Conservation (phyloP, 2,888 invertebrate genomes). For the Tenthredo distinguenda region DNA sequence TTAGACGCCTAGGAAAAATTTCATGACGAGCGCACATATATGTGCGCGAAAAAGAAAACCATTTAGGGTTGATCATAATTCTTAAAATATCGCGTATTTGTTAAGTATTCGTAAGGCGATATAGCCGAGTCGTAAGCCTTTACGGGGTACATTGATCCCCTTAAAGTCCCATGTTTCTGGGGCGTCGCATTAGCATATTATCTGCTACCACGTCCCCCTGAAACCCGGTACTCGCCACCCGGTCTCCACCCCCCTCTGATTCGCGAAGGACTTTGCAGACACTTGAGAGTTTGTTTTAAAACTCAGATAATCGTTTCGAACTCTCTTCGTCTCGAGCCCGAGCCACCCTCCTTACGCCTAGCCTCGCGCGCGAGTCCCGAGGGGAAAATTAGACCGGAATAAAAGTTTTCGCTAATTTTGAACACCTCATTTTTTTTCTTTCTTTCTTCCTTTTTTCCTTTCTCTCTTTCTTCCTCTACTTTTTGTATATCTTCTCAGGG, state of each 20-base stretch:
- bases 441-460: no score
- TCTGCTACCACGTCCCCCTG: slow-evolving; percentile 59
- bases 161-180: slow-evolving; percentile 74
- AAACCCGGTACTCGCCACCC: slow-evolving; percentile 51
- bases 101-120: slow-evolving; percentile 44
- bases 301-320: slow-evolving; percentile 76
- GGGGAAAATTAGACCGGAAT: slow-evolving; percentile 72
- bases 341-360: slow-evolving; percentile 51
- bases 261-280: slow-evolving; percentile 75
- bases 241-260: slow-evolving; percentile 62
- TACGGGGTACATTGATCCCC: slow-evolving; percentile 71
- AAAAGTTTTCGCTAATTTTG: slow-evolving; percentile 71
- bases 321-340: slow-evolving; percentile 60
- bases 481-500: neutral
- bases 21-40: neutral
- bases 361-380: slow-evolving; percentile 61
- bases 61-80: neutral
- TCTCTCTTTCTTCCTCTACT: neutral
- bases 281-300: slow-evolving; percentile 77
- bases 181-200: slow-evolving; percentile 74
- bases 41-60: neutral
- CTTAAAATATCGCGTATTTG: slow-evolving; percentile 24
- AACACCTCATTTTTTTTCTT: slow-evolving; percentile 40
- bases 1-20: neutral
- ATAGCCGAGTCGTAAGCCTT: slow-evolving; percentile 35